These are phyloP conservation scores for Lynx canadensis DNA, from an alignment of 2,113 vertebrate genomes.

Conservation along the genomic window DNA sequence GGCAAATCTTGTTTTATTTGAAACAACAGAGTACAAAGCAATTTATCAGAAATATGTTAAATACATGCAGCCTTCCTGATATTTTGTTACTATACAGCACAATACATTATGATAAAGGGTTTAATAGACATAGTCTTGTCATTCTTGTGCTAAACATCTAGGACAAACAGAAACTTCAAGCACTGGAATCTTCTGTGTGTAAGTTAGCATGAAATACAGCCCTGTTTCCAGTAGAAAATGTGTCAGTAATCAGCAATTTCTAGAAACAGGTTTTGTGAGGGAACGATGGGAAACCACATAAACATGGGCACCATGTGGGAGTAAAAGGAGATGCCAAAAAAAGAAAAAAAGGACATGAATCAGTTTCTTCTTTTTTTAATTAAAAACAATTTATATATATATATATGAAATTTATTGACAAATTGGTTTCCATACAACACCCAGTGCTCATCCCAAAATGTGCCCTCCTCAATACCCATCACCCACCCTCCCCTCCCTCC, in stretches of 20 bases:
- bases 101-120: neutral
- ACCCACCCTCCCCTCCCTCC: no score
- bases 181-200: neutral
- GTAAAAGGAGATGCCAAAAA: neutral
- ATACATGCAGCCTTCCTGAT: neutral
- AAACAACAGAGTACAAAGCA: neutral
- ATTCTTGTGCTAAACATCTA: neutral
- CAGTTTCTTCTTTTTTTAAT: neutral
- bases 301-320: neutral
- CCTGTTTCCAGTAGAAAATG: neutral
- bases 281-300: neutral
- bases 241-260: neutral
- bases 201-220: neutral
- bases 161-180: slow-evolving; percentile 25
- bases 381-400: no score
- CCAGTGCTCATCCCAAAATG: no score
- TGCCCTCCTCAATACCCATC: no score
- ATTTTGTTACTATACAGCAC: neutral
- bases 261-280: neutral
- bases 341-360: neutral
- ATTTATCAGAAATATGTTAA: neutral
- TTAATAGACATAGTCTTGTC: neutral
- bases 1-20: neutral
- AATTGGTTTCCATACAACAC: no score
- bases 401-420: no score